phyloP scores from a whole-genome alignment of 2,113 vertebrate species.

The Pontoporia blainvillei region DNA sequence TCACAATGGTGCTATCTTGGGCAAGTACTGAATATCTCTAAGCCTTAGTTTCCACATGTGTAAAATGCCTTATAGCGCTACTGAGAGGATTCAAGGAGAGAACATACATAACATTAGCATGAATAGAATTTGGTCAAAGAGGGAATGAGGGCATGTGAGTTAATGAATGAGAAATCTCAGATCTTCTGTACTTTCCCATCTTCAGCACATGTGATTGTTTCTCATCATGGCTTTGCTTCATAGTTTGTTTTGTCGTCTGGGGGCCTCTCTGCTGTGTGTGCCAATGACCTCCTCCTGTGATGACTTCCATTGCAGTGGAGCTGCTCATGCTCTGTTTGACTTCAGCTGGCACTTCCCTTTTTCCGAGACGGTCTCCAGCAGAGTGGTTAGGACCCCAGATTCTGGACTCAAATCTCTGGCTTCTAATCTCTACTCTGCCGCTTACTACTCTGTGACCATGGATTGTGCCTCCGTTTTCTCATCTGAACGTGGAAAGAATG shows the following conservation, averaged over 20 bases:
- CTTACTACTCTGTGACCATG: background rate
- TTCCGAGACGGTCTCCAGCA: background rate
- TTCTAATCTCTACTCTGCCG: background rate
- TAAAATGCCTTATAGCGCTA: background rate
- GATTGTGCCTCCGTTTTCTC: background rate
- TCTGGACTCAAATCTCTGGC: background rate
- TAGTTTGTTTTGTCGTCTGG: background rate
- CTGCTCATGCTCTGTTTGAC: background rate
- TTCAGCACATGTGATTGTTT: no score
- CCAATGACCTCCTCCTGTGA: background rate
- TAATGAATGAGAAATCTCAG: background rate
- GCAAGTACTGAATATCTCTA: background rate
- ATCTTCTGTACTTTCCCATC: background rate
- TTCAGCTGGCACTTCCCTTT: background rate
- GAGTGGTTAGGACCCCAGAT: background rate
- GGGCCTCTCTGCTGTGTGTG: background rate
- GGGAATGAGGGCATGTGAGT: background rate
- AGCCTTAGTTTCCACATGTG: background rate
- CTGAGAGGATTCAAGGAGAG: background rate
- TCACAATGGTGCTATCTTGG: background rate
- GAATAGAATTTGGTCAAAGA: background rate
- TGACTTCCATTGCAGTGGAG: background rate
- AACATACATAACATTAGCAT: accelerated
- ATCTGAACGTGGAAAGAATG: background rate
- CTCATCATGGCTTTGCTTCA: background rate